Percentiles rank a stretch among this genome's conserved stretches.
Evolutionary conservation across 1,140 invertebrate species (phyloP).

Genomic region (Tetramorium parvispinum): DNA sequence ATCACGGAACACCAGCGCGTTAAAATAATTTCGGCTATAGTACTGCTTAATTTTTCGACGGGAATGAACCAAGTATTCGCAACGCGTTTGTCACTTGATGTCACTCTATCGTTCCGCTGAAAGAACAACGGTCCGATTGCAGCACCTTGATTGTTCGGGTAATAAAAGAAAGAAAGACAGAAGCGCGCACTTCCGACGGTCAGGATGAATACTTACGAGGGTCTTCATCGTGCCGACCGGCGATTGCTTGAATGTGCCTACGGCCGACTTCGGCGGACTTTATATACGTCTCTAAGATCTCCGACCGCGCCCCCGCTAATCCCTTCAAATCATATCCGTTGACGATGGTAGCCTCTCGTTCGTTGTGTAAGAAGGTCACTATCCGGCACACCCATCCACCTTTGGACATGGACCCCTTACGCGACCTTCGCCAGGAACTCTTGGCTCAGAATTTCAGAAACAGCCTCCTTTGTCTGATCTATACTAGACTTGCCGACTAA

Average conservation of each 20-base stretch:
- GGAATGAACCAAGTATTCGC: not conserved
- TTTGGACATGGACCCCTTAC: constrained; percentile 62
- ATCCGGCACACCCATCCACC: constrained; percentile 81
- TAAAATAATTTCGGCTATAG: not conserved
- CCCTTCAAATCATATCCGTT: constrained; percentile 85
- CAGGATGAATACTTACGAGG: constrained; percentile 82
- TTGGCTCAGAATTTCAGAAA: constrained; percentile 37
- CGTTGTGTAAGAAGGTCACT: constrained; percentile 85
- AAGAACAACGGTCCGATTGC: constrained; percentile 1
- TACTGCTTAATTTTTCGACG: not conserved
- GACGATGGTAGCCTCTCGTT: constrained; percentile 77
- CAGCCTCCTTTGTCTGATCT: not conserved
- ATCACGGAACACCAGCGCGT: not conserved
- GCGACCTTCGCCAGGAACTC: constrained; percentile 64
- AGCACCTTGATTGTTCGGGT: not conserved
- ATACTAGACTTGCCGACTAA: constrained; percentile 8
- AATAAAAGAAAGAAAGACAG: constrained; percentile 35
- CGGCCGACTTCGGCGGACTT: constrained; percentile 75
- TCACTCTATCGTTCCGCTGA: constrained; percentile 26
- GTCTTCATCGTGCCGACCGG: constrained; percentile 83
- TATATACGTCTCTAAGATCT: constrained; percentile 83
- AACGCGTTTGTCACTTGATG: constrained; percentile 40
- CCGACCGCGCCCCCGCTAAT: constrained; percentile 84
- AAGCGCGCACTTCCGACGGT: constrained; percentile 45
- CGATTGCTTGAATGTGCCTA: constrained; percentile 81